Base-by-base conservation (phyloP, 1,140 invertebrate species). In the Scaptomyza pallida region DNA sequence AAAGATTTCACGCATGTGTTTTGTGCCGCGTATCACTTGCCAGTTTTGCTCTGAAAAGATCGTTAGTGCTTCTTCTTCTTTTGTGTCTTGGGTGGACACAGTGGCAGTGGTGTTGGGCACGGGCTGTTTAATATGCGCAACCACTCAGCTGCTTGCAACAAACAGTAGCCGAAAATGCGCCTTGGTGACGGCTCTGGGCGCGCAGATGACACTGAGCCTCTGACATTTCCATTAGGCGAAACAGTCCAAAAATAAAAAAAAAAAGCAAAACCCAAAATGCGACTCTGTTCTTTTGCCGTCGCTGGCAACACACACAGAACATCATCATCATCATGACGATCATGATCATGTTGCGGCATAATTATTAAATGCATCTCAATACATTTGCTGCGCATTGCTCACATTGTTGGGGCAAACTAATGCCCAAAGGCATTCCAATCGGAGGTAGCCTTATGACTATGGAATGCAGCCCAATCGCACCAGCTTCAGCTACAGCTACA, bases 351-450 rank as follows among this genome's bases (percentile, higher is more conserved):
- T 2, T 17, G 21, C 59, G 43, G 43, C 74, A 89, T 81, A 89
- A 89, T 89, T 89, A 89, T 89, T 89, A 89, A 89, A 89, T 85
- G 78, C 86, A 89, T 81, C 86, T 89, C 86, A 89, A 89, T 89
- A 89, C 86, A 85, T 85, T 89, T 74, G 78, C 80, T 44, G 77
- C 60, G 70, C 77, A 89, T 89, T 78, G 64, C 65, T 79, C 52
- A 43, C 62, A 89, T 89, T 72, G 72, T 61, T 89, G 56, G 54
- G 54, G 51, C 83, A 75, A 75, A 75, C 78, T 89, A 88, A 88
- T 86, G 78, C 82, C 65, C 71, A 60, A 75, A 81, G 78, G 86
- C 76, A 86, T 88, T 86, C 75, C 82, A 47, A 57, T 62, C 57
- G 57, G 57, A 55, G 75, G 61, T 50, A 55, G 75, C 82, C 82